Evolutionary conservation across 2,888 invertebrate species (phyloP).

Genomic region (Busseola fusca): DNA sequence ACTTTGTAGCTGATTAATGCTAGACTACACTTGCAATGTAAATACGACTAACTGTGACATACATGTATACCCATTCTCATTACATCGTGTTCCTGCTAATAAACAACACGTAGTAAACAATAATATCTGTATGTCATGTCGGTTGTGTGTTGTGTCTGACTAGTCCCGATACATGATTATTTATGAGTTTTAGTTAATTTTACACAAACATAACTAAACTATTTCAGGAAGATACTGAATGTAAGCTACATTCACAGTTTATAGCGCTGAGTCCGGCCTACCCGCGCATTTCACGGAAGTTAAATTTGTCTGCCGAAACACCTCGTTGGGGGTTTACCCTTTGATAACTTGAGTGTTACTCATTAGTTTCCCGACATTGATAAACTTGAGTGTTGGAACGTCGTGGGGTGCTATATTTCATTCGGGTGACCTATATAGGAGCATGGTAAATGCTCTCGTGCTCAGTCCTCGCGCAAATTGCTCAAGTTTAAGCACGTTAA

Average conservation of each 20-base stretch:
- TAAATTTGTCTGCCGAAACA: constrained; percentile 51
- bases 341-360: constrained; percentile 56
- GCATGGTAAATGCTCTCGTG: constrained; percentile 51
- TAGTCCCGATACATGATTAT: constrained; percentile 10
- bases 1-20: constrained; percentile 18
- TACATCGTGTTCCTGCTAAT: constrained; percentile 5
- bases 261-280: neutral
- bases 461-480: constrained; percentile 66
- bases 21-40: constrained; percentile 19
- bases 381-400: constrained; percentile 54
- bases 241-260: constrained; percentile 8
- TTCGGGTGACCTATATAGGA: constrained; percentile 62
- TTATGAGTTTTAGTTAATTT: constrained; percentile 23
- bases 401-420: constrained; percentile 51
- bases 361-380: constrained; percentile 62
- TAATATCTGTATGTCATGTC: constrained; percentile 17
- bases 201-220: constrained; percentile 5
- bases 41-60: constrained; percentile 10
- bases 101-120: constrained; percentile 22
- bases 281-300: constrained; percentile 36
- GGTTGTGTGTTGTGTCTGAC: neutral
- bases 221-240: constrained; percentile 20
- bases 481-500: constrained; percentile 70
- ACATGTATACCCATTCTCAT: constrained; percentile 11
- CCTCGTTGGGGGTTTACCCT: constrained; percentile 45